phyloP scores from a whole-genome alignment of 2,113 vertebrate genomes.

The Pseudonaja textilis region DNA sequence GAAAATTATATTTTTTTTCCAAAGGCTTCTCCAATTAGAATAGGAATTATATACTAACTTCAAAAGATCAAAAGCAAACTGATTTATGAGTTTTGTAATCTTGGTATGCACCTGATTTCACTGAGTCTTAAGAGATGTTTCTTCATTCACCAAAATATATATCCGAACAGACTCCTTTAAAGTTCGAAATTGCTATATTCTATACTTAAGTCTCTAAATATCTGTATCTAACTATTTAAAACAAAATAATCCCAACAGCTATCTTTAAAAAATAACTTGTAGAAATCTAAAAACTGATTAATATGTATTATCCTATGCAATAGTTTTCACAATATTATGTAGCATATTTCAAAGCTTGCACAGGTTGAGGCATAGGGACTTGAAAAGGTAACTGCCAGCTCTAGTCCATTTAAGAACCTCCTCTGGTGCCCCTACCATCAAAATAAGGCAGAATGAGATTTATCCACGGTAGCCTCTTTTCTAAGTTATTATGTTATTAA shows the following conservation, averaged over 20 bases:
- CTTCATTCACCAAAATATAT: neutral
- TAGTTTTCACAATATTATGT: neutral
- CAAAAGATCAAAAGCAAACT: neutral
- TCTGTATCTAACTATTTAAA: fast-evolving
- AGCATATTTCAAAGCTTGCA: neutral
- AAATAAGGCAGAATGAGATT: neutral
- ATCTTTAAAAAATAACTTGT: neutral
- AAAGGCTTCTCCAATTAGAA: neutral
- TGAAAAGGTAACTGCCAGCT: neutral
- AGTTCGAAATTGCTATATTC: too few relatives aligned
- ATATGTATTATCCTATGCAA: neutral
- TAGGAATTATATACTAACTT: neutral
- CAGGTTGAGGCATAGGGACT: neutral
- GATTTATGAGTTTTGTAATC: neutral
- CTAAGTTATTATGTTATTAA: neutral
- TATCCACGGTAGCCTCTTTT: neutral
- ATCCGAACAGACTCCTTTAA: neutral
- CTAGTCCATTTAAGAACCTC: neutral
- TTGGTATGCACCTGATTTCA: neutral
- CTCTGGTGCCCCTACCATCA: neutral
- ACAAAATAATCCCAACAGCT: fast-evolving
- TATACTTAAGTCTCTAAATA: too few relatives aligned
- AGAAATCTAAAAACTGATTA: neutral
- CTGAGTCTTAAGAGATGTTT: neutral
- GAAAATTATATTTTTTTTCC: fast-evolving